Evolutionary conservation across 2,113 vertebrate species (phyloP).

Genomic region (Mustela lutreola): DNA sequence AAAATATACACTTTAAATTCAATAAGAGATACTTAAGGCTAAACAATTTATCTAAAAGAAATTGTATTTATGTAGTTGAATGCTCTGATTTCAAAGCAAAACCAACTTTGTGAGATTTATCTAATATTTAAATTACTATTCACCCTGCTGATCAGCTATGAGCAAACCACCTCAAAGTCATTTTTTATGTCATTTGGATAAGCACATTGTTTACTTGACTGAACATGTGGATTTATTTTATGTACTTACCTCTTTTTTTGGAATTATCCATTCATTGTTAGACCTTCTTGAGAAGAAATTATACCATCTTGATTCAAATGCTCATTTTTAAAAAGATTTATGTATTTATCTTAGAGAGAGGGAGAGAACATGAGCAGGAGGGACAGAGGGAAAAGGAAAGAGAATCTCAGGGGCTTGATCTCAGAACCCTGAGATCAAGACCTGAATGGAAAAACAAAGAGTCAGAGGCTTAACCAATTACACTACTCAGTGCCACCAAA

Average conservation of each 20-base stretch:
- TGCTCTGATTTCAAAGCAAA: slow-evolving; percentile 6
- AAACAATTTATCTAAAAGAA: neutral
- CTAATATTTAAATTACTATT: neutral
- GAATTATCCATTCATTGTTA: neutral
- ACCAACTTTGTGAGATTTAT: neutral
- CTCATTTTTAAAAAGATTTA: neutral
- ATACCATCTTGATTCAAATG: neutral
- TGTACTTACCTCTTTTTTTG: neutral
- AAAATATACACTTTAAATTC: neutral
- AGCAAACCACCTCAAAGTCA: neutral
- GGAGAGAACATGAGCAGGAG: neutral
- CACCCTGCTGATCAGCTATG: neutral
- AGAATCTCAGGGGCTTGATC: neutral
- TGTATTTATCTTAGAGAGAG: neutral
- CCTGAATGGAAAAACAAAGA: neutral
- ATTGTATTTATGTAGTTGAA: neutral
- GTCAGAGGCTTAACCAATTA: neutral
- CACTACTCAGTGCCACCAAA: neutral
- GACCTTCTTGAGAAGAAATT: neutral
- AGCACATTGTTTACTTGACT: neutral
- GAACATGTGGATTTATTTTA: neutral
- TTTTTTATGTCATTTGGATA: neutral
- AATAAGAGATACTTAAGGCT: neutral
- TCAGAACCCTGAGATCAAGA: neutral
- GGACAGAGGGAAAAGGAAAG: neutral